Conservation (phyloP, 2,888 invertebrate species). For the Napeogenes sylphis region DNA sequence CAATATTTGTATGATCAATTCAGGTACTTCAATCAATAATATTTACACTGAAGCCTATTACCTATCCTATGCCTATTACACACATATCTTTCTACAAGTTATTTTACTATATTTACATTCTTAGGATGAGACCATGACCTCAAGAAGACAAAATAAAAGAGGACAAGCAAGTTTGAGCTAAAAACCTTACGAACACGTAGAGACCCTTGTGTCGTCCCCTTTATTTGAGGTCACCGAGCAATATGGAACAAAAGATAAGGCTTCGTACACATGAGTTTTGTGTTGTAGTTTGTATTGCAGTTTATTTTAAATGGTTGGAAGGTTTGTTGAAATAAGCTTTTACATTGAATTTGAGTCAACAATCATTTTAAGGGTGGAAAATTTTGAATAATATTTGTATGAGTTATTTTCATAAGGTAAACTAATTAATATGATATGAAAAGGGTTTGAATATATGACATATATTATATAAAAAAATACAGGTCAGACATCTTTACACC, state of each 20-base stretch:
- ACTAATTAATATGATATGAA: too few species aligned
- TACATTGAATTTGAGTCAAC: background rate
- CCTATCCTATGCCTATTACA: too few species aligned
- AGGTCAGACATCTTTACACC: too few species aligned
- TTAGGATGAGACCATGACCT: background rate
- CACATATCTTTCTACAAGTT: background rate
- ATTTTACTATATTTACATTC: too few species aligned
- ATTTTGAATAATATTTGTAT: too few species aligned
- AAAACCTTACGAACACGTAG: background rate
- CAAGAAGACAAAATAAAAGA: background rate
- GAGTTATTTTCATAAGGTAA: too few species aligned
- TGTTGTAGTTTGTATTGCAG: background rate
- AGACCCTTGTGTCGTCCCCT: slow-evolving; percentile 2
- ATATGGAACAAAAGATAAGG: slow-evolving; percentile 4
- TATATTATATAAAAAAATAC: too few species aligned
- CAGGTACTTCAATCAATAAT: background rate
- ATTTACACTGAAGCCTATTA: background rate
- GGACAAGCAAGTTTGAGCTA: slow-evolving; percentile 5
- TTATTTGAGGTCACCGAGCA: slow-evolving; percentile 3
- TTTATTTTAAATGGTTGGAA: too few species aligned
- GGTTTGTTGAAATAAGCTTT: background rate
- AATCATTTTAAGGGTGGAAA: background rate
- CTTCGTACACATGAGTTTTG: background rate
- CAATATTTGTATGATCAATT: too few species aligned
- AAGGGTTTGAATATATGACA: too few species aligned